Base-by-base conservation (phyloP, 1,140 invertebrate species). In the Trachymyrmex cornetzi region DNA sequence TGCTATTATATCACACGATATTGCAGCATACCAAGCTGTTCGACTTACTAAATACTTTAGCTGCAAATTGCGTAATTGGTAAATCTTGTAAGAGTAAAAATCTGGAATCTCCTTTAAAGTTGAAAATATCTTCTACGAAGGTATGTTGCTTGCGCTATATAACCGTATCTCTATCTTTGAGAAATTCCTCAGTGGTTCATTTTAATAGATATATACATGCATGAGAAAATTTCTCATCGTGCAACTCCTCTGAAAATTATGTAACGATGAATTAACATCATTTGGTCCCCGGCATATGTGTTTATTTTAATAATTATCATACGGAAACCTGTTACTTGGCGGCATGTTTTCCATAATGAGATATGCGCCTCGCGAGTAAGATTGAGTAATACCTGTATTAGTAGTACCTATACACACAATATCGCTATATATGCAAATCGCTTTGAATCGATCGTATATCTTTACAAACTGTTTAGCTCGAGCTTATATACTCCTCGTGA, bases 281-380 rank as follows among this genome's bases (percentile, higher is more conserved):
- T 53, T 86, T 86, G 85, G 85, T 86, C 85, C 85, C 85, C 69
- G 77, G 24, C 77, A 48, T 48, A 66, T 61, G 80, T 61, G 55
- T 84, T 74, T 61, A 27, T 55, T 84, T 75, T 50, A 55, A 63
- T 84, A 84, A 84, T 84, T 84, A 84, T 61, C 80, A 75, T 63
- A 75, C 55, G 55, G 44, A 75, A 84, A 27, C 57, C 69, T 75
- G 80, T 74, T 50, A 61, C 80, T 84, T 50, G 71, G 44, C 57
- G 69, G 55, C 57, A 44, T 48, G 44, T 75, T 30, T 34, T 22
- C 80, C 55, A 84, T 34, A 61, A 84, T 75, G 57, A 74, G 69
- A 50, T 74, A 74, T 12, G 38, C 69, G 69, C 55, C 30, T 48
- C 61, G 77, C 69, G 38, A 74, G 38, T 22, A 22, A 84, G 55